Base-by-base conservation (phyloP, 2,797 vertebrate genomes). In the Tauraco hartlaubi region DNA sequence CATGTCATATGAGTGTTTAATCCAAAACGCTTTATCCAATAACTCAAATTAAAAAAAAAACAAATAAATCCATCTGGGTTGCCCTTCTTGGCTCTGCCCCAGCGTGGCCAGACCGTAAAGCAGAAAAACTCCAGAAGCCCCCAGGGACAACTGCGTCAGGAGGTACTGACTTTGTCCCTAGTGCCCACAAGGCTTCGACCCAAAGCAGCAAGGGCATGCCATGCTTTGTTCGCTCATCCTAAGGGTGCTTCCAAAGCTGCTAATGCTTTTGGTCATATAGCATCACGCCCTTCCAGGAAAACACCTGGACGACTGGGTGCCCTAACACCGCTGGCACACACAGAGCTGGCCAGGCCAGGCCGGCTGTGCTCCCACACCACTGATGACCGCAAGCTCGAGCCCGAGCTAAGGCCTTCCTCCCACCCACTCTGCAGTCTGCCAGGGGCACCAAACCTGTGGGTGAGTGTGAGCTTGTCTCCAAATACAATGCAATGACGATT, bases 21-120 rank as follows among this genome's bases (percentile, higher is more conserved):
- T 28, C 22, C 37, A 64, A 29, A 83, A 49, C 37, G 39, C 20
- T 46, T 75, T 12, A 54, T 12, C 35, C 21, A 49, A 4, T 17
- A 43, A 23, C 19, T 49, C 9, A 44, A 15, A 12, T 22, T 48
- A 48, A 48, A 48, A 39, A 39, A 39, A 39, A 39, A 39, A 39
- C 39, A 39, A 39, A 39, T 39, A 39, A 39, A 39, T 39, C 39
- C 39, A 39, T 39, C 39, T 39, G 39, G 39, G 39, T 11, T 66
- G 52, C 25, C 41, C 26, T 12, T 71, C 18, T 28, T 12, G 33
- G 9, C 52, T 54, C 39, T 48, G 59, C 26, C 26, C 21, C 19
- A 5, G 35, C 0, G 1, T 2, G 3, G 20, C 26, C 28, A 29
- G 29, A 11, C 12, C 4, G 7, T 26, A 26, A 41, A 37, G 5